Base-by-base conservation (phyloP, 2,888 invertebrate genomes). In the Chalcis sispes region DNA sequence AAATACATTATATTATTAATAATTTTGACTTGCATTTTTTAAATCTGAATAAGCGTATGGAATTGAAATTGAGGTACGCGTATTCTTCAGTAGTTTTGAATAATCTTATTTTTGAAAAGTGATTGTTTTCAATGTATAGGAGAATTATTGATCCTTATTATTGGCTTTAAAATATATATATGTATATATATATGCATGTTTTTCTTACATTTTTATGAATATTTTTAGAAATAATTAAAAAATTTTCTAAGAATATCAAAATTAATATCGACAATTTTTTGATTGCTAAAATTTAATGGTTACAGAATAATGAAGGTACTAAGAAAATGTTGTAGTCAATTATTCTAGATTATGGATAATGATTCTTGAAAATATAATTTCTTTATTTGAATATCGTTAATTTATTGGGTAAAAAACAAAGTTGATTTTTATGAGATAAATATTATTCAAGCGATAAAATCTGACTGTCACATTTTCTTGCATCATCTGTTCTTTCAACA, bases 41-140 rank as follows among this genome's bases (percentile, higher is more conserved):
- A 20, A 1, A 46, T 32, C 13, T 67, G 72, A 72, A 62, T 69
- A 72, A 56, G 62, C 72, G 72, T 69, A 76, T 75, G n/a, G 20
- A 62, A 4, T 56, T 50, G 4, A 15, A 54, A 54, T 29, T 1
- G 42, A 70, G 8, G 70, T 70, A 75, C 75, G 75, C 65, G 48
- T 59, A 70, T 75, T 75, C 69, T 32, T 10, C 27, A 8, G 67
- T 72, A 72, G 67, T 23, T 66, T 65, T 32, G 13, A 54, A 62
- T 66, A 66, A 71, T 46, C 56, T 59, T 54, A 15, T 50, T 8
- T 65, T 50, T 56, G 46, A 69, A 20, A 32, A 27, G 48, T 69
- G 25, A 59, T 66, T 40, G 66, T 29, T 59, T 42, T 36, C 40
- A 27, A 20, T 50, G 8, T 59, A 59, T 65, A 46, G 13, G 29